These are phyloP conservation scores for Tolmerus cingulatus DNA, from an alignment of 2,888 invertebrate genomes.

Conservation along the genomic window DNA sequence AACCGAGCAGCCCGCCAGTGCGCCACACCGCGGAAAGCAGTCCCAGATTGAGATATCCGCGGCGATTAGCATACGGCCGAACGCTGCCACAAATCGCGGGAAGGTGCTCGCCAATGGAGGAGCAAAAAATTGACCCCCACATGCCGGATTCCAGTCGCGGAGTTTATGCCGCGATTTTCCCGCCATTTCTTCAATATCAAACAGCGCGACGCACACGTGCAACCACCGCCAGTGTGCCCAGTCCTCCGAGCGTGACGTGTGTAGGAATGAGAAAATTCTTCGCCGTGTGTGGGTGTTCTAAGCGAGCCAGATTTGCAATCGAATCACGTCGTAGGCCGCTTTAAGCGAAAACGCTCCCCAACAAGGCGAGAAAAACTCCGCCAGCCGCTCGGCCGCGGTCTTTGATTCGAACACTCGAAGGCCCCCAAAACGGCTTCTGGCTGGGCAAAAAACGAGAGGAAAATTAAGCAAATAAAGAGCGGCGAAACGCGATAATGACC, in stretches of 20 bases:
- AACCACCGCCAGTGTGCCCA: neutral
- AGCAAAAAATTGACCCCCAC: slow-evolving; percentile 19
- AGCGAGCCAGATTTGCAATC: neutral
- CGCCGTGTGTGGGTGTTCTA: slow-evolving; percentile 30
- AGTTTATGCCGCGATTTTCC: neutral
- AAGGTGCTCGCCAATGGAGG: neutral
- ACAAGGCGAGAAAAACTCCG: neutral
- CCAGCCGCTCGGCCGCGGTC: neutral
- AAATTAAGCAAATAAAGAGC: neutral
- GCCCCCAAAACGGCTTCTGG: neutral
- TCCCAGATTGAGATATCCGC: neutral
- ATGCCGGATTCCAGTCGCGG: neutral
- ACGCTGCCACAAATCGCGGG: neutral
- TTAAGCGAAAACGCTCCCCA: neutral
- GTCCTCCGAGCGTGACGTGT: slow-evolving; percentile 18
- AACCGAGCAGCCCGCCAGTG: neutral
- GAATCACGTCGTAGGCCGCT: slow-evolving; percentile 27
- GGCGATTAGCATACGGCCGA: neutral
- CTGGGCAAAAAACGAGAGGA: neutral
- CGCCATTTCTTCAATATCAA: slow-evolving; percentile 28
- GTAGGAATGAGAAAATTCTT: slow-evolving; percentile 12
- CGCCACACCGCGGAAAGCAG: neutral
- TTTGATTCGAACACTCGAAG: neutral
- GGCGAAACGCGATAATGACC: neutral
- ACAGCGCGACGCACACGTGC: slow-evolving; percentile 1